Conservation (phyloP, 2,888 invertebrate species). For the Macrosoma leucophasiata region DNA sequence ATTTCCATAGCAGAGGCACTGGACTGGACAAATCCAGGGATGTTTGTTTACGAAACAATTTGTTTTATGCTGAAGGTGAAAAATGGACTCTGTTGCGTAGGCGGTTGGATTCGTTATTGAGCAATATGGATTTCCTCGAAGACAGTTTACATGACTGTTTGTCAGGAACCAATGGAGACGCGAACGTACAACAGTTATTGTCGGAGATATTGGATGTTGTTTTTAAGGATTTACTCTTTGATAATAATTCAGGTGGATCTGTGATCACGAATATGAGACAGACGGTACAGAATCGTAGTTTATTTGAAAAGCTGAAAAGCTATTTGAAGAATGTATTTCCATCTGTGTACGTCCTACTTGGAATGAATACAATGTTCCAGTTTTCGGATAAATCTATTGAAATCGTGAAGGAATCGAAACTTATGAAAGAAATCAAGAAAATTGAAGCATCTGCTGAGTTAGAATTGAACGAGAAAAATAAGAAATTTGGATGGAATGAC, state of each 20-base stretch:
- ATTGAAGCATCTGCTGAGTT: conserved; percentile 40
- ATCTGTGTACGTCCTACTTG: conserved; percentile 51
- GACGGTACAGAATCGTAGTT: conserved; percentile 39
- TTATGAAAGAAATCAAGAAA: conserved; percentile 43
- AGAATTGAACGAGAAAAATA: conserved; percentile 33
- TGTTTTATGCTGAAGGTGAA: conserved; percentile 67
- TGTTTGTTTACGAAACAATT: conserved; percentile 73
- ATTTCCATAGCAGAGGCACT: conserved; percentile 68
- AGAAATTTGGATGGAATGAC: conserved; percentile 33
- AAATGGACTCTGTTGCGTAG: conserved; percentile 61
- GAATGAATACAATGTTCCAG: conserved; percentile 41
- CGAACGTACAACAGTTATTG: conserved; percentile 65
- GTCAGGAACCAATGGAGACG: conserved; percentile 68
- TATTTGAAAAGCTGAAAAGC: conserved; percentile 48
- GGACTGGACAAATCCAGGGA: conserved; percentile 70
- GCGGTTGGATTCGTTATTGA: conserved; percentile 54
- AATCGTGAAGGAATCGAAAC: conserved; percentile 39
- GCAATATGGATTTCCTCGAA: conserved; percentile 43
- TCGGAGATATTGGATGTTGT: conserved; percentile 65
- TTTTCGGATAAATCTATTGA: conserved; percentile 38
- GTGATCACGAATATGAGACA: conserved; percentile 45
- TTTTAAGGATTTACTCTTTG: conserved; percentile 59
- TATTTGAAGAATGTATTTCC: conserved; percentile 63
- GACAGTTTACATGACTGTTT: conserved; percentile 63
- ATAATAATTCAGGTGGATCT: conserved; percentile 40